Percentiles rank a stretch among this genome's conserved stretches.
Evolutionary conservation across 2,888 invertebrate genomes (phyloP).

Genomic region (Sepioteuthis lessoniana): DNA sequence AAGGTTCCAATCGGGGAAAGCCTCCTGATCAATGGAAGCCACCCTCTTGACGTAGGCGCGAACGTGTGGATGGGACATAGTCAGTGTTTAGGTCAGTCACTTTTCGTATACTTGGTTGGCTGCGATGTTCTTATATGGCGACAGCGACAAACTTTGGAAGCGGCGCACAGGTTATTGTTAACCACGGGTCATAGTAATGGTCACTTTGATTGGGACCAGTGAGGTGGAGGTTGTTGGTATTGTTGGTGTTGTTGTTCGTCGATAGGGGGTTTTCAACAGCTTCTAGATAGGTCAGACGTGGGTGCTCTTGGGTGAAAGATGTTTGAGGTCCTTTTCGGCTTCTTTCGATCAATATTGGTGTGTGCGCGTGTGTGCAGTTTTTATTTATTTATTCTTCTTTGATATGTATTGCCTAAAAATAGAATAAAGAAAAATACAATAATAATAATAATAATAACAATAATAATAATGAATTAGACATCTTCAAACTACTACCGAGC

Average conservation of each 20-base stretch:
- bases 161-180: neutral
- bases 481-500: too few species aligned
- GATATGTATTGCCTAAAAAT: neutral
- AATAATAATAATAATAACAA: too few species aligned
- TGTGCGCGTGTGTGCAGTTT: neutral
- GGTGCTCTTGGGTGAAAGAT: neutral
- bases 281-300: neutral
- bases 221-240: neutral
- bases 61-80: conserved; percentile 64
- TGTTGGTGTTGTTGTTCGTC: neutral
- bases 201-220: neutral
- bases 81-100: neutral
- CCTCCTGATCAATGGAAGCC: conserved; percentile 68
- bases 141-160: neutral
- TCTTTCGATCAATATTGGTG: neutral
- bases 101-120: neutral
- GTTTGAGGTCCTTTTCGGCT: neutral
- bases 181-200: neutral
- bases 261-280: neutral
- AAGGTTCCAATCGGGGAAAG: conserved; percentile 66
- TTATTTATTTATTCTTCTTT: neutral
- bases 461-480: too few species aligned
- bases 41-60: conserved; percentile 71
- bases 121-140: neutral
- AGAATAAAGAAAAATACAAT: neutral